Evolutionary conservation across 2,113 vertebrate species (phyloP).

Genomic region (Pyrgilauda ruficollis): DNA sequence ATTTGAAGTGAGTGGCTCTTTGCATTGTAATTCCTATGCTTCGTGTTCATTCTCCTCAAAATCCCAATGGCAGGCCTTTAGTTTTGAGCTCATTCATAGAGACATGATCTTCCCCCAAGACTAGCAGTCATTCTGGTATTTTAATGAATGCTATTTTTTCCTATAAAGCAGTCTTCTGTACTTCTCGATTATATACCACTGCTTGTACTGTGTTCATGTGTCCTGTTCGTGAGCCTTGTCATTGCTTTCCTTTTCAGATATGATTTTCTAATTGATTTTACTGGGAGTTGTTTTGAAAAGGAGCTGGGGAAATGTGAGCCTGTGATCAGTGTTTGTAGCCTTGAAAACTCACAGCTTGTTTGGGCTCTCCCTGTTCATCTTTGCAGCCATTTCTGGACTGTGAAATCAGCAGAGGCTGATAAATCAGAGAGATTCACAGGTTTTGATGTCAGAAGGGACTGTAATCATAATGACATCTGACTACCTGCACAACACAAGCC

Average conservation of each 20-base stretch:
- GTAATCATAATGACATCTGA: not conserved
- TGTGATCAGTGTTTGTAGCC: not conserved
- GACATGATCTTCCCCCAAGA: not conserved
- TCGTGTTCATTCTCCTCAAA: not conserved
- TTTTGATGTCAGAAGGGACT: not conserved
- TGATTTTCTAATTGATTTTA: not conserved
- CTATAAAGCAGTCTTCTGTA: not conserved
- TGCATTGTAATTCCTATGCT: not conserved
- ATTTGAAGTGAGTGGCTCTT: not conserved
- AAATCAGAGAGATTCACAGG: not conserved
- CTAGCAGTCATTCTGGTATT: not conserved
- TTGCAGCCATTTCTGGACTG: not conserved
- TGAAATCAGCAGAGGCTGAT: not conserved
- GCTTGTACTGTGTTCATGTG: not conserved
- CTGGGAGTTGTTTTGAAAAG: not conserved
- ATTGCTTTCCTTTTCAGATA: not conserved
- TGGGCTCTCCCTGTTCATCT: not conserved
- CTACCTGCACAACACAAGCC: not conserved
- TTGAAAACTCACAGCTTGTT: not conserved
- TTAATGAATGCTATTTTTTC: not conserved
- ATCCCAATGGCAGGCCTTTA: not conserved
- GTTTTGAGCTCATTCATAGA: not conserved
- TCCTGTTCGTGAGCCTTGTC: not conserved
- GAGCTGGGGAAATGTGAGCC: not conserved
- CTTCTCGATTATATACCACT: not conserved